These are phyloP conservation scores for Tetramorium bicarinatum DNA, from an alignment of 2,888 invertebrate species.

Conservation along the genomic window DNA sequence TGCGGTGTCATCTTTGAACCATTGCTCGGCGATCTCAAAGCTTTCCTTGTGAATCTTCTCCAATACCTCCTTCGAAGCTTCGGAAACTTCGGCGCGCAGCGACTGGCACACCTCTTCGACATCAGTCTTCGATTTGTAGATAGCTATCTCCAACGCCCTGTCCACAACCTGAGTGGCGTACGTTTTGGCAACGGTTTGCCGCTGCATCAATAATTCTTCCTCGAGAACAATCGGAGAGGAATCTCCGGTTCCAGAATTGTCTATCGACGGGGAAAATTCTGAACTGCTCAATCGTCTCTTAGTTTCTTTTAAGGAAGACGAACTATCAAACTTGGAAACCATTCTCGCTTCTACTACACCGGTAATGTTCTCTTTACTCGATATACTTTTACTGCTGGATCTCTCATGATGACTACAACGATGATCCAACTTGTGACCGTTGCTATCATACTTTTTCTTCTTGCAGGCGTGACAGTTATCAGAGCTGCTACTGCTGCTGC, in stretches of 20 bases:
- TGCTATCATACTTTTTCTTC: conserved; percentile 78
- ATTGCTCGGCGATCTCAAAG: conserved; percentile 79
- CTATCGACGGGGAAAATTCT: conserved; percentile 56
- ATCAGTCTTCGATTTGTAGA: conserved; percentile 85
- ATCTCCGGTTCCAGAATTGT: conserved; percentile 39
- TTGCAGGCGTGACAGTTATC: conserved; percentile 69
- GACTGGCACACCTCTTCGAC: conserved; percentile 85
- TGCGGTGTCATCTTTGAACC: conserved; percentile 74
- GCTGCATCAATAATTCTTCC: conserved; percentile 72
- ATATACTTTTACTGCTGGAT: conserved; percentile 58
- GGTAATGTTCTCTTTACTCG: conserved; percentile 66
- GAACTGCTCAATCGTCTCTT: conserved; percentile 64
- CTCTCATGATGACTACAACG: conserved; percentile 70
- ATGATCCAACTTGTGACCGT: conserved; percentile 70
- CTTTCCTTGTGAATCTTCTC: conserved; percentile 83
- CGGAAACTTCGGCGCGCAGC: conserved; percentile 80
- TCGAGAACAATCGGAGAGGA: conserved; percentile 66
- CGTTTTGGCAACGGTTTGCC: conserved; percentile 81
- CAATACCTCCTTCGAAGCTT: conserved; percentile 83
- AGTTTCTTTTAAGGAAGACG: conserved; percentile 64
- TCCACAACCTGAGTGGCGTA: conserved; percentile 85
- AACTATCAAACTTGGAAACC: conserved; percentile 54
- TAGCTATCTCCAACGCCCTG: conserved; percentile 84
- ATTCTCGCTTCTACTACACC: conserved; percentile 58
- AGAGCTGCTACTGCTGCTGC: conserved; percentile 56